Evolutionary conservation across 2,888 invertebrate species (phyloP), one percentile per base, ranked within the genome.

Genomic region (Argyra leucocephala): DNA sequence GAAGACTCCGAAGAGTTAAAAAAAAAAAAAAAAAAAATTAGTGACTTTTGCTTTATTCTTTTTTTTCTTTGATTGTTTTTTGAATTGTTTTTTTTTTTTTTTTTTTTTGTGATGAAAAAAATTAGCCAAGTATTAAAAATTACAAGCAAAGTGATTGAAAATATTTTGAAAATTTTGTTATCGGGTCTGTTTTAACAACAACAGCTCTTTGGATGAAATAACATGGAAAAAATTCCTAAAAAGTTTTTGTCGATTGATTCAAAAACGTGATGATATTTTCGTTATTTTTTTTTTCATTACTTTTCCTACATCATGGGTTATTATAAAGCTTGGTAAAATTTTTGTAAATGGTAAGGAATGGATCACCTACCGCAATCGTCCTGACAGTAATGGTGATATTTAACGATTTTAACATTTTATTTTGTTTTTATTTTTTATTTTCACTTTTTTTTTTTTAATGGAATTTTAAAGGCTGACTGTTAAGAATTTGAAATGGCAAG

Each of bases 171-270:
- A 48, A 48, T 48, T 48, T 48, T 48, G 48, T 48, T 48, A 48
- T 48, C 48, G n/a, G n/a, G 48, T 48, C n/a, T 9, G 15, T 48
- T 48, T 18, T 15, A 48, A 37, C 6, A 37, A 37, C 5, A 37
- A 48, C 48, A 48, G 31, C 15, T 48, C 31, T 31, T 12, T 31
- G 3, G 31, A 31, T 10, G 31, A 31, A 7, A 48, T 48, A 48
- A 48, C 48, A 48, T 48, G 48, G 48, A 48, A 48, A 48, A 48
- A 48, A 48, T 48, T 48, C 48, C 48, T 48, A 18, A 48, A 48
- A n/a, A 15, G 48, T 48, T 48, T 48, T 48, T 48, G 48, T 48
- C 48, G 48, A 48, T 48, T 48, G 48, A 48, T 18, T 48, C 15
- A 15, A 48, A 48, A 48, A 48, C 48, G 48, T 48, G 48, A 48